Evolutionary conservation across 2,888 invertebrate genomes (phyloP).

Genomic region (Timema podura): DNA sequence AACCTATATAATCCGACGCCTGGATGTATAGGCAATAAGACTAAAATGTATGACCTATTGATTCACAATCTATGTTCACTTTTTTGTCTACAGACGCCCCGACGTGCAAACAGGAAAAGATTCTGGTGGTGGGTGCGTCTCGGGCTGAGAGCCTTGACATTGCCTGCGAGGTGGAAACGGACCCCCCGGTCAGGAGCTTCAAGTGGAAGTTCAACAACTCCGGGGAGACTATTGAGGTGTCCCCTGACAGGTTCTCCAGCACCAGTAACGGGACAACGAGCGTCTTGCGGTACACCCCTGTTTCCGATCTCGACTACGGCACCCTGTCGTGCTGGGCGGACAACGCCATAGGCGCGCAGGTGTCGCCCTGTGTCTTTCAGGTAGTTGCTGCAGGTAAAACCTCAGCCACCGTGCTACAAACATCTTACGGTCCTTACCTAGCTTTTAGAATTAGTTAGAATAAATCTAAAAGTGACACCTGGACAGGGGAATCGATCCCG

Average conservation of each 20-base stretch:
- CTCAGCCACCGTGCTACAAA: no score
- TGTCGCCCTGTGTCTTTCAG: constrained; percentile 81
- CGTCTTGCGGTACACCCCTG: constrained; percentile 52
- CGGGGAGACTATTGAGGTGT: constrained; percentile 81
- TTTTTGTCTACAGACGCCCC: constrained; percentile 65
- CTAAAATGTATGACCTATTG: no score
- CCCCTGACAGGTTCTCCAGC: constrained; percentile 67
- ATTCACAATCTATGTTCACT: no score
- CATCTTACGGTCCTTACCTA: no score
- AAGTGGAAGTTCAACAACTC: constrained; percentile 95
- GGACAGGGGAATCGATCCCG: no score
- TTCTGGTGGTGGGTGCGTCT: constrained; percentile 82
- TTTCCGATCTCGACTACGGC: constrained; percentile 74
- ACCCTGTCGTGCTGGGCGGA: constrained; percentile 82
- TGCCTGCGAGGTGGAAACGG: constrained; percentile 85
- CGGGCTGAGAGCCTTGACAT: constrained; percentile 82
- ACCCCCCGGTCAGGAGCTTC: constrained; percentile 85
- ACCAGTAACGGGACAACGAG: constrained; percentile 68
- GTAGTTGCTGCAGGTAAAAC: constrained; percentile 80
- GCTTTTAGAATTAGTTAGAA: no score
- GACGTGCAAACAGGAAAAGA: constrained; percentile 70
- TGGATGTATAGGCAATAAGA: no score
- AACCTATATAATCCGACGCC: no score
- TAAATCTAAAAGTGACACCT: no score
- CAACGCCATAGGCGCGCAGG: constrained; percentile 78